Evolutionary conservation across 2,888 invertebrate genomes (phyloP).

Genomic region (Rhagonycha lutea): DNA sequence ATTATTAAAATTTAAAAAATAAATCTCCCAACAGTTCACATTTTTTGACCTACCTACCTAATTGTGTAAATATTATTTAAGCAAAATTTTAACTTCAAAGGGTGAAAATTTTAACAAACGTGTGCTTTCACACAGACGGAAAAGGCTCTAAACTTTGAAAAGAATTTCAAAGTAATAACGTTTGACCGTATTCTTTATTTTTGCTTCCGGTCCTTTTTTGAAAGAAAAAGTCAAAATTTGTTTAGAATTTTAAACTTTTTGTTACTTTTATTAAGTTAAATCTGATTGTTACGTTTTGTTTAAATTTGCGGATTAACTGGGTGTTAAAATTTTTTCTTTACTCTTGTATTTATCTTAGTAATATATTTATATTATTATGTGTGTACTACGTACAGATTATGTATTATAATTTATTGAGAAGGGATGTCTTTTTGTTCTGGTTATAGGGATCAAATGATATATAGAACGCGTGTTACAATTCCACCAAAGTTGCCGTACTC

Average conservation of each 20-base stretch:
- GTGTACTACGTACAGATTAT: slow-evolving; percentile 31
- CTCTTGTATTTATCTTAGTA: slow-evolving; percentile 17
- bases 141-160: slow-evolving; percentile 14
- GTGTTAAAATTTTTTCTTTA: slow-evolving; percentile 9
- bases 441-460: slow-evolving; percentile 32
- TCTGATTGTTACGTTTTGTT: slow-evolving; percentile 10
- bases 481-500: slow-evolving; percentile 22
- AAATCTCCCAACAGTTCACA: not conserved
- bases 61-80: slow-evolving; percentile 24
- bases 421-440: slow-evolving; percentile 27
- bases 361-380: slow-evolving; percentile 25
- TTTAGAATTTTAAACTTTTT: slow-evolving; percentile 6
- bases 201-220: slow-evolving; percentile 18
- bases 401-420: slow-evolving; percentile 35
- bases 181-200: slow-evolving; percentile 18
- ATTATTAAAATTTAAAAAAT: not conserved
- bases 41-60: not conserved
- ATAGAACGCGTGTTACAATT: slow-evolving; percentile 17
- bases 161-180: slow-evolving; percentile 16
- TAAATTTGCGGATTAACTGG: slow-evolving; percentile 11
- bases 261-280: slow-evolving; percentile 19
- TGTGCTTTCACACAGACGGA: slow-evolving; percentile 12
- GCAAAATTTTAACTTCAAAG: slow-evolving; percentile 23
- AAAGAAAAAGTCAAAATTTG: not conserved
- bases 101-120: slow-evolving; percentile 15